phyloP scores from a whole-genome alignment of 2,113 vertebrate species.

The Pachyramphus minor region DNA sequence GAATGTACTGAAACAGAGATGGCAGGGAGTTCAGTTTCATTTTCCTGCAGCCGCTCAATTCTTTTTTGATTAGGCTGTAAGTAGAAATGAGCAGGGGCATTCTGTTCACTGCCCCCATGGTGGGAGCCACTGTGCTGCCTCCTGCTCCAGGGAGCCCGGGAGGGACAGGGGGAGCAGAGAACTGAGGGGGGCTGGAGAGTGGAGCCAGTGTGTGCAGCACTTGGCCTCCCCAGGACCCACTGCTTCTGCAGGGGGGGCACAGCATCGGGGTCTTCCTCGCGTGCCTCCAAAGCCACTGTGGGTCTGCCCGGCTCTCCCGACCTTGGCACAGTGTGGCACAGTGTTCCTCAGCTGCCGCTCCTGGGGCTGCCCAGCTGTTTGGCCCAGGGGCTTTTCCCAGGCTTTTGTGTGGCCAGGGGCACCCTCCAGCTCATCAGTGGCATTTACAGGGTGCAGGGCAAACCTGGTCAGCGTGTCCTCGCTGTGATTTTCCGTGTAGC shows the following conservation, averaged over 20 bases:
- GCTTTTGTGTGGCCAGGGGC: neutral
- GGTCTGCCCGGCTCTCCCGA: neutral
- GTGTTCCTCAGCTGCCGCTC: neutral
- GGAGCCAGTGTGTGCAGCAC: neutral
- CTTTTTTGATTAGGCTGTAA: neutral
- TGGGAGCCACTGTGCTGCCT: neutral
- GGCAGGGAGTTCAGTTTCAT: neutral
- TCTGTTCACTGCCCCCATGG: neutral
- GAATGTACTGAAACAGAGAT: neutral
- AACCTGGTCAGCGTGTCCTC: neutral
- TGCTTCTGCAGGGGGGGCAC: neutral
- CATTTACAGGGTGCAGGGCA: neutral
- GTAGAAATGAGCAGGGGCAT: neutral
- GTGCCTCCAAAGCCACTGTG: neutral
- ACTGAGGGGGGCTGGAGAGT: neutral
- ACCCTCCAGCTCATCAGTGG: neutral
- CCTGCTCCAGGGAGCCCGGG: neutral
- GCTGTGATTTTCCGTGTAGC: neutral
- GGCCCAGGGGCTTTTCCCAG: neutral
- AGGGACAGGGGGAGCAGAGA: rapidly evolving
- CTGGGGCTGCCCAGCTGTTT: neutral
- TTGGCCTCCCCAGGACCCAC: rapidly evolving
- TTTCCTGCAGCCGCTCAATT: neutral
- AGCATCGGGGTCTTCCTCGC: neutral
- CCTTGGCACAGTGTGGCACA: neutral